Base-by-base conservation (phyloP, 2,888 invertebrate species). In the Caradrina kadenii region DNA sequence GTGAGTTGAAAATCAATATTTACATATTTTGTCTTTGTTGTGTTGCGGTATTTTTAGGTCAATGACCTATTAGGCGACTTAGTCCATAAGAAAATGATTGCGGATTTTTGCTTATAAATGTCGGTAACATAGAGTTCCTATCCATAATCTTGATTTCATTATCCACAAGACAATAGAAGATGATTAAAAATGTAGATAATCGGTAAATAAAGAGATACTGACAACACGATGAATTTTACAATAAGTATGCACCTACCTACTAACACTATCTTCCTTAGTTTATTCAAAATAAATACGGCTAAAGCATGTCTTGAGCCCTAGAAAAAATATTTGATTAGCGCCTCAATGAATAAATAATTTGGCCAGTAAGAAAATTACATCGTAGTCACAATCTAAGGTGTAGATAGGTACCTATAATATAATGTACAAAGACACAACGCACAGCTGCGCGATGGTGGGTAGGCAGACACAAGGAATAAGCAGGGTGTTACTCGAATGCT, bases 1-100 rank as follows among this genome's bases (percentile, higher is more conserved):
- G 13, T 58, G 70, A 64, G 58, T 63, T 63, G 21, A 80, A 82
- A 83, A 85, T 83, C 85, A 76, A 83, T 85, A 85, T 83, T 80
- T 73, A 73, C 69, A 64, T 74, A 71, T 56, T 70, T 74, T 58
- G 66, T 53, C 63, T 75, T 65, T 81, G 65, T 74, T 81, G 54
- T 77, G 70, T 79, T 86, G 85, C 85, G 78, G 81, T 72, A 70
- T 76, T 78, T 71, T 61, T 17, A 54, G 85, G 83, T 81, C 86
- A 68, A 48, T 64, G 83, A 79, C 69, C 78, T 69, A 50, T 71
- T 77, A 49, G 6, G 22, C 17, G 76, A 42, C 21, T 49, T 45
- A 45, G 42, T 42, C 42, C 39, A n/a, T 58, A 70, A 54, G 31
- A 74, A 69, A 73, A 68, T 71, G 13, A 62, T 65, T 80, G 64